phyloP scores from a whole-genome alignment of 2,113 vertebrate genomes.

The Aspidoscelis tigris region DNA sequence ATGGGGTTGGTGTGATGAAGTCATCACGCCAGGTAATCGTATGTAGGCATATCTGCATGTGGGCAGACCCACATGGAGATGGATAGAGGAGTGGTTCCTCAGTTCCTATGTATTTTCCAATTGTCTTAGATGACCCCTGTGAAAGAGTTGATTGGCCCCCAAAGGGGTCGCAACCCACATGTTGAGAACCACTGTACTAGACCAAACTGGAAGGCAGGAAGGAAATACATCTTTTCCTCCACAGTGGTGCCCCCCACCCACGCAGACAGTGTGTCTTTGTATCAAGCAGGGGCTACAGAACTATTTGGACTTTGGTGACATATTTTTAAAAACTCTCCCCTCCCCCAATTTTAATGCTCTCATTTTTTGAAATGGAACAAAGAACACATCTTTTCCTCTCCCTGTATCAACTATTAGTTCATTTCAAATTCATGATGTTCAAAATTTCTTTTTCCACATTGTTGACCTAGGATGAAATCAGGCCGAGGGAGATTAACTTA shows the following conservation, averaged over 20 bases:
- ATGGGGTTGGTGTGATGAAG: no score
- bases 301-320: neutral
- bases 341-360: neutral
- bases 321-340: neutral
- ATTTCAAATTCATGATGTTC: neutral
- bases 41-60: no score
- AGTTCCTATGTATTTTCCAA: no score
- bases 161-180: no score
- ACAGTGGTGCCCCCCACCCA: neutral
- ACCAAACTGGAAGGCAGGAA: neutral
- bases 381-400: neutral
- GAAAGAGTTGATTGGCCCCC: no score
- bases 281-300: neutral
- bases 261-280: neutral
- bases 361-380: neutral
- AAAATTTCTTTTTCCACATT: neutral
- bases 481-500: neutral
- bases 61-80: no score
- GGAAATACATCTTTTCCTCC: neutral
- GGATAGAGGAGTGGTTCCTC: no score
- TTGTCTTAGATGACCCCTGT: no score
- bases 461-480: fast-evolving
- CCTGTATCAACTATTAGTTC: neutral
- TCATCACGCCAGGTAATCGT: no score
- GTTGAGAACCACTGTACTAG: no score